phyloP scores from a whole-genome alignment of 2,888 invertebrate genomes.

The Nipponacmea schrenckii region DNA sequence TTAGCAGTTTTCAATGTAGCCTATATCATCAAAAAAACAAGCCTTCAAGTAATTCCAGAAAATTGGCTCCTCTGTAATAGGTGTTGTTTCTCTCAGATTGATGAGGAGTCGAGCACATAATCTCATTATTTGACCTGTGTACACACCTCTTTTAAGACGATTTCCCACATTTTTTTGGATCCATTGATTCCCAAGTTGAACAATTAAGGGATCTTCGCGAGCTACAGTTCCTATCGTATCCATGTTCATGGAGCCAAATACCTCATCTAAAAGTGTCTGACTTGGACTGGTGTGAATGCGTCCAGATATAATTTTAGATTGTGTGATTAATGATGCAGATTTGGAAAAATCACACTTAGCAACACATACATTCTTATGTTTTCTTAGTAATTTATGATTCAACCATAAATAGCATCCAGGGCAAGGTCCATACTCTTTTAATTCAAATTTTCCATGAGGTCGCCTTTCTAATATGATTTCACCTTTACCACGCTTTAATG shows the following conservation, averaged over 20 bases:
- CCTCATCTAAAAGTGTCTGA: not conserved
- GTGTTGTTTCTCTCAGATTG: conserved; percentile 6
- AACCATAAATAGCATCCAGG: conserved; percentile 9
- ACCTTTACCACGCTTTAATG: conserved; percentile 8
- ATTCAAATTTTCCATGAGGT: conserved; percentile 7
- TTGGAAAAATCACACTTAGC: conserved; percentile 9
- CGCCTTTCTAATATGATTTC: conserved; percentile 9
- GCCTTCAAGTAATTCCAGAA: conserved; percentile 6
- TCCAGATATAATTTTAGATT: conserved; percentile 7
- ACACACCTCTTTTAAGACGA: not conserved
- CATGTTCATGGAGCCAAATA: conserved; percentile 3
- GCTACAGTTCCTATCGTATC: conserved; percentile 6
- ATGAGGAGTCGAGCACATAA: conserved; percentile 6
- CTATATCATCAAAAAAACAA: conserved; percentile 1
- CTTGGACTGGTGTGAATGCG: not conserved
- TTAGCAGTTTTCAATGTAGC: conserved; percentile 4
- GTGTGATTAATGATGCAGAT: conserved; percentile 8
- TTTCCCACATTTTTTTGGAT: conserved; percentile 9
- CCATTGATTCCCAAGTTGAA: conserved; percentile 6
- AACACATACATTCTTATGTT: conserved; percentile 8
- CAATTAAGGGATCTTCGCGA: conserved; percentile 8
- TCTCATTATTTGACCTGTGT: conserved; percentile 7
- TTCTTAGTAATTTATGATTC: conserved; percentile 9
- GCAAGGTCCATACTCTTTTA: conserved; percentile 7
- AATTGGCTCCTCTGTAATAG: conserved; percentile 2